Base-by-base conservation (phyloP, 92 coral and sea anemone genomes). In the Phenganax marumi region DNA sequence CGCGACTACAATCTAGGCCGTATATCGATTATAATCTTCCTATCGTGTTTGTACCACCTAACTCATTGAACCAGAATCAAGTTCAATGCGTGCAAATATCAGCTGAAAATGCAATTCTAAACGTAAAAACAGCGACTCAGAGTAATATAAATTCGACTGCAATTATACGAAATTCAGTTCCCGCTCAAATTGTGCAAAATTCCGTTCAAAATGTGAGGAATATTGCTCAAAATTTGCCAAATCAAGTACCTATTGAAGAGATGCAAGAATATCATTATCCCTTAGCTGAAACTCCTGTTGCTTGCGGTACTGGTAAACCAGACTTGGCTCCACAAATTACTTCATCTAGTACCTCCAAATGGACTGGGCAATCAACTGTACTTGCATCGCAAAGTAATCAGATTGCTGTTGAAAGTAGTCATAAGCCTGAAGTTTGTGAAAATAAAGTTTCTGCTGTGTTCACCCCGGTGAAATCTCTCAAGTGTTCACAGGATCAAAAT, bases 11-110 rank as follows among this genome's bases (percentile, higher is more conserved):
- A 64, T 85, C n/a, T 58, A 77, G 60, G 74, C 58, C 70, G 50
- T 25, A 83, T 83, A 47, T 69, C 61, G 50, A 60, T 75, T 43
- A 85, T 76, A 23, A 65, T 50, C 43, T 81, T 10, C 89, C 89
- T 13, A 76, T 86, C 10, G 54, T 86, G 43, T 81, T 86, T 39
- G 80, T 86, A 23, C 76, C 89, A 1, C 75, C 54, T 24, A 12
- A 70, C 8, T 76, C 53, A 16, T 26, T 7, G 17, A 39, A 17
- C 9, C 18, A 8, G 24, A 69, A 50, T 33, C 89, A n/a, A 86
- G 43, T 5, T 33, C 43, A 33, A 33, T 1, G 5, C 5, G 3
- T 0, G 43, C 43, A 33, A 33, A 33, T 86, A 16, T 81, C 21
- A n/a, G 25, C n/a, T 8, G 24, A 11, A 33, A 78, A 16, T n/a